Evolutionary conservation across 2,888 invertebrate species (phyloP).

Genomic region (Polydesmus complanatus): DNA sequence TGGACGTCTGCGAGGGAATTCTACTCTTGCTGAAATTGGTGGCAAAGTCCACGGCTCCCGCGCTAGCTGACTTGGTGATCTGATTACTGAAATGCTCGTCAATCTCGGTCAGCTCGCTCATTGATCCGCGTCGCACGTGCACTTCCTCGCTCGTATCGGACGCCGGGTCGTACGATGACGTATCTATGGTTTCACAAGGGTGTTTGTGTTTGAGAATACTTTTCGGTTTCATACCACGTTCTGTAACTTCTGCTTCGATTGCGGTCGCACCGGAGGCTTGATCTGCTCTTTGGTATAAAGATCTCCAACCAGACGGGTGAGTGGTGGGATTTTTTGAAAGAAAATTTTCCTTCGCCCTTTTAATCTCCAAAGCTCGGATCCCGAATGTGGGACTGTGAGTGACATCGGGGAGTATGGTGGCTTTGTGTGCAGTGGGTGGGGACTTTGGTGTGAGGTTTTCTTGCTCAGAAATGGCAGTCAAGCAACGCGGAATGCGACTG

Average conservation of each 20-base stretch:
- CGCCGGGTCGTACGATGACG: background rate
- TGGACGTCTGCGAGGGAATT: background rate
- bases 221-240: background rate
- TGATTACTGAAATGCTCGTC: background rate
- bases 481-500: conserved; percentile 10
- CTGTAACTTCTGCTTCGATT: background rate
- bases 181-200: background rate
- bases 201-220: conserved; percentile 5
- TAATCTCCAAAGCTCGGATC: background rate
- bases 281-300: background rate
- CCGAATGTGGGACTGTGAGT: conserved; percentile 7
- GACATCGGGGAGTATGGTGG: background rate
- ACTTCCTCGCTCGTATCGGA: no score
- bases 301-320: background rate
- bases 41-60: conserved; percentile 8
- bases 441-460: conserved; percentile 1
- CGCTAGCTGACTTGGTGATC: conserved; percentile 14
- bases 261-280: background rate
- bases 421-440: background rate
- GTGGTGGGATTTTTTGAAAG: conserved; percentile 1
- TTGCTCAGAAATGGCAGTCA: conserved; percentile 9
- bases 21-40: background rate
- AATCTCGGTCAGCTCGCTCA: background rate
- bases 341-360: conserved; percentile 9
- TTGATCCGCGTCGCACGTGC: no score